Evolutionary conservation across 2,113 vertebrate genomes (phyloP).

Genomic region (Phoenicopterus ruber): DNA sequence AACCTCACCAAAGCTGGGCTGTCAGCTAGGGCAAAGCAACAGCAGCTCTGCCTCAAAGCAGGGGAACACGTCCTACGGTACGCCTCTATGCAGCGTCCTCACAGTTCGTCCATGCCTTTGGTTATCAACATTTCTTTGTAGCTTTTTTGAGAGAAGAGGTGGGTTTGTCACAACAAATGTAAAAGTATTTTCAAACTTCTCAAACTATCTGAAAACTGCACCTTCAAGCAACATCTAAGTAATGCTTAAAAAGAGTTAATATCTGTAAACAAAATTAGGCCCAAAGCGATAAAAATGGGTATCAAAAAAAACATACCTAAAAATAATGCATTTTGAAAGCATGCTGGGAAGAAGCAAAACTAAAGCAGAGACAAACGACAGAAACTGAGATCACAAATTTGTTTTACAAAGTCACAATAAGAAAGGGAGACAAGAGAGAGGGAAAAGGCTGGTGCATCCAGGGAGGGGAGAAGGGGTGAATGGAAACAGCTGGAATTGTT

Average conservation of each 20-base stretch:
- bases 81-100: accelerated
- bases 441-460: constrained; percentile 58
- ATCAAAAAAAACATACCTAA: neutral
- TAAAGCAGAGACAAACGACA: constrained; percentile 17
- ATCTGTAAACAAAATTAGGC: neutral
- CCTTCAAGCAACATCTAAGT: neutral
- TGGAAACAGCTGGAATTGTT: constrained; percentile 79
- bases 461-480: constrained; percentile 72
- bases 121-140: neutral
- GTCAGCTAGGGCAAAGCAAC: neutral
- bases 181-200: neutral
- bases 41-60: neutral
- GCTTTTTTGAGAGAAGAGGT: neutral
- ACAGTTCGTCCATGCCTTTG: neutral
- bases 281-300: neutral
- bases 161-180: neutral
- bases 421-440: constrained; percentile 44
- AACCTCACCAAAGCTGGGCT: neutral
- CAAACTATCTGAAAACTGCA: neutral
- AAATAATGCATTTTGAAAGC: neutral
- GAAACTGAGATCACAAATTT: constrained; percentile 16
- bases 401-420: constrained; percentile 64
- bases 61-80: neutral
- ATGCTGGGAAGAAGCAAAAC: neutral
- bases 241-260: neutral